Evolutionary conservation across 2,113 vertebrate species (phyloP).

Genomic region (Tachysurus vachellii): DNA sequence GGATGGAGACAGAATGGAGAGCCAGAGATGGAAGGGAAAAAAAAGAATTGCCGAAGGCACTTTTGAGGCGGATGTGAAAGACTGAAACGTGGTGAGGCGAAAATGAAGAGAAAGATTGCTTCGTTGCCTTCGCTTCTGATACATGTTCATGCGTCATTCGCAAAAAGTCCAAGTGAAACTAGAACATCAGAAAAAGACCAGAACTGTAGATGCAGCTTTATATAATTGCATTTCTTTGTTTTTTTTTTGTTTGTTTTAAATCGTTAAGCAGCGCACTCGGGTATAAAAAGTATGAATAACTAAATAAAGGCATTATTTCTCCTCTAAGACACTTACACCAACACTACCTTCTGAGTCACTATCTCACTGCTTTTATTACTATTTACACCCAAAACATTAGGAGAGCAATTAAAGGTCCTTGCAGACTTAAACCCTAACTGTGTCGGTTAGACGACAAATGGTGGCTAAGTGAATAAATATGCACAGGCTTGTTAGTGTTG

Average conservation of each 20-base stretch:
- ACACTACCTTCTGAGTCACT: slow-evolving; percentile 23
- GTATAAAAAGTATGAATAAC: no score
- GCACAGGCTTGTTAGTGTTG: background rate
- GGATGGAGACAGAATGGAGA: background rate
- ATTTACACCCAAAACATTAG: slow-evolving; percentile 10
- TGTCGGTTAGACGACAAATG: background rate
- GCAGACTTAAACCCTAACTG: background rate
- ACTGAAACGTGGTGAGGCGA: slow-evolving; percentile 90
- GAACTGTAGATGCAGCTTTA: slow-evolving; percentile 16
- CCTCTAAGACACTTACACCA: slow-evolving; percentile 55
- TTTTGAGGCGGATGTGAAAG: slow-evolving; percentile 41
- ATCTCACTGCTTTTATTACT: slow-evolving; percentile 4
- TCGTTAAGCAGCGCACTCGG: slow-evolving; percentile 66
- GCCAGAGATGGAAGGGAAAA: slow-evolving; percentile 50
- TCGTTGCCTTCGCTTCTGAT: slow-evolving; percentile 71
- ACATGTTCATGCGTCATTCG: slow-evolving; percentile 27
- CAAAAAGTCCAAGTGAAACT: slow-evolving; percentile 18
- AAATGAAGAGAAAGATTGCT: slow-evolving; percentile 94
- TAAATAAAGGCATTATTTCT: slow-evolving; percentile 79
- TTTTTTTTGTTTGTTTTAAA: slow-evolving; percentile 12
- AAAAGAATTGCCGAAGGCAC: slow-evolving; percentile 33
- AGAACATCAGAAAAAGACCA: background rate
- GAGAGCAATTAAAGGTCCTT: background rate
- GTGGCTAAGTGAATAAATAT: background rate
- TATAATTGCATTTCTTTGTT: slow-evolving; percentile 17